Evolutionary conservation across 1,140 invertebrate species (phyloP).

Genomic region (Atta colombica): DNA sequence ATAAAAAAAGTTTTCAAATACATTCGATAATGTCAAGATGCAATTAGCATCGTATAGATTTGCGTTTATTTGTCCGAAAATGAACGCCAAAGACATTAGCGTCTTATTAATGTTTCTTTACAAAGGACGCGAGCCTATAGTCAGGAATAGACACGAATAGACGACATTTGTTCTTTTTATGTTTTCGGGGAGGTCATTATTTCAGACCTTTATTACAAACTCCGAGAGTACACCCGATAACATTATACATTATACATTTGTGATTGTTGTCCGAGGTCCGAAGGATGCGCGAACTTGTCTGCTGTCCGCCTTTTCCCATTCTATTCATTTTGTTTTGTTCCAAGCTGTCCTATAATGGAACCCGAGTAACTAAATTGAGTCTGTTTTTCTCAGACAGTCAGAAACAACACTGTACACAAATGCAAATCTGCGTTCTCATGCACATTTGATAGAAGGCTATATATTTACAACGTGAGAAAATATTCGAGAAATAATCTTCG

Average conservation of each 20-base stretch:
- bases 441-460: slow-evolving; percentile 11
- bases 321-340: slow-evolving; percentile 58
- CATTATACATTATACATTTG: background rate
- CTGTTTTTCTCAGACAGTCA: background rate
- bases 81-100: slow-evolving; percentile 70
- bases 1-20: background rate
- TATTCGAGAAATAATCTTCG: background rate
- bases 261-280: background rate
- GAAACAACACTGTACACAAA: slow-evolving; percentile 2
- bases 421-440: background rate
- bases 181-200: background rate
- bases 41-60: slow-evolving; percentile 56
- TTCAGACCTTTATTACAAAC: background rate
- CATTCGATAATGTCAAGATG: slow-evolving; percentile 49
- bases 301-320: background rate
- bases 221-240: background rate
- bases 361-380: slow-evolving; percentile 26
- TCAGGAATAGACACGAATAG: slow-evolving; percentile 39
- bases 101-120: slow-evolving; percentile 76
- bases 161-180: slow-evolving; percentile 54
- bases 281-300: background rate
- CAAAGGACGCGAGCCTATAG: slow-evolving; percentile 73
- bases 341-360: slow-evolving; percentile 19
- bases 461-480: slow-evolving; percentile 16
- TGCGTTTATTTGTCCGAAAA: slow-evolving; percentile 47